Evolutionary conservation across 1,140 invertebrate species (phyloP).

Genomic region (Diorhabda carinulata): DNA sequence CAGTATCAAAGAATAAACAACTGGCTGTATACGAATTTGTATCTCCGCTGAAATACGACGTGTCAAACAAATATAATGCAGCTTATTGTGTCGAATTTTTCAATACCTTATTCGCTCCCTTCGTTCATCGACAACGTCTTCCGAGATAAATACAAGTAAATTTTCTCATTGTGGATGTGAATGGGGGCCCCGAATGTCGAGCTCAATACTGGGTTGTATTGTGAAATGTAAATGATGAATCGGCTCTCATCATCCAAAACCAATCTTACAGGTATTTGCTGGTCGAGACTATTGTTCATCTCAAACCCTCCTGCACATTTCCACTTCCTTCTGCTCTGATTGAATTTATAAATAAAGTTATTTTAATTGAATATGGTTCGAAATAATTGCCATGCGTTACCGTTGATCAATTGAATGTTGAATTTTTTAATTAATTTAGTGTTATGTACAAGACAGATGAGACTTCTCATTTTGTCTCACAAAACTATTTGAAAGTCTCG

Average conservation of each 20-base stretch:
- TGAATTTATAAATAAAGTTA: no score
- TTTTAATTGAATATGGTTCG: no score
- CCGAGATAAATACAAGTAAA: conserved; percentile 20
- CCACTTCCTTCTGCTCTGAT: no score
- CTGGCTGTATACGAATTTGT: background rate
- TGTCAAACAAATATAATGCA: conserved; percentile 15
- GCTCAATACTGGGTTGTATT: conserved; percentile 13
- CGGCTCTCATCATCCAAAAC: conserved; percentile 15
- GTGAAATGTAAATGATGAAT: conserved; percentile 18
- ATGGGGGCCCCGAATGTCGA: conserved; percentile 13
- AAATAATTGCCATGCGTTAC: no score
- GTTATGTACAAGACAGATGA: no score
- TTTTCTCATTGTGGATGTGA: conserved; percentile 13
- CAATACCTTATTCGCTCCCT: conserved; percentile 10
- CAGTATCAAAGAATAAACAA: conserved; percentile 1
- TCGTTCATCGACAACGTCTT: conserved; percentile 6
- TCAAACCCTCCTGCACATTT: no score
- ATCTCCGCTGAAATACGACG: conserved; percentile 10
- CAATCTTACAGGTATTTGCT: conserved; percentile 13
- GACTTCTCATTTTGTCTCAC: no score
- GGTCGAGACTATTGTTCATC: background rate
- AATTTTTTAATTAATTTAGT: no score
- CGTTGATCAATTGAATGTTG: no score
- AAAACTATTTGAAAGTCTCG: no score
- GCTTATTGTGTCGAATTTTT: conserved; percentile 14